A percentile compares a stretch with the other conserved stretches of the same genome.
phyloP scores from a whole-genome alignment of 2,888 invertebrate genomes.

The Caenorhabditis doughertyi region DNA sequence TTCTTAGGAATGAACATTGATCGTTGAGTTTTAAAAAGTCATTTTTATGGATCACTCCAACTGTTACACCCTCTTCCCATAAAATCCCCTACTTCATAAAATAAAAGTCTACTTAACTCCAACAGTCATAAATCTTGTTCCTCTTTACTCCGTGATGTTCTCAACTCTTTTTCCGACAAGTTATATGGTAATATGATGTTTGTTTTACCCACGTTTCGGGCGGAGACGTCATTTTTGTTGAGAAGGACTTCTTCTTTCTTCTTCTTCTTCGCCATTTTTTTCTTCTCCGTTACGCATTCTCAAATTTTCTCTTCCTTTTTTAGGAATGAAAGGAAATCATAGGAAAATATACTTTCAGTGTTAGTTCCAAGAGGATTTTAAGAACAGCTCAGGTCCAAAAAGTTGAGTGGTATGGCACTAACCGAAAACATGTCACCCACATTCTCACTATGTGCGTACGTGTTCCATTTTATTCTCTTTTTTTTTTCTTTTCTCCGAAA shows the following conservation, averaged over 20 bases:
- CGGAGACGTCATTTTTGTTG: constrained; percentile 42
- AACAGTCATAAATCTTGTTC: constrained; percentile 11
- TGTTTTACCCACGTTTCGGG: constrained; percentile 35
- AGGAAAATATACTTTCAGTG: neutral
- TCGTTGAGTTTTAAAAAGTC: neutral
- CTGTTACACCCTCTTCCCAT: neutral
- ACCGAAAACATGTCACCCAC: constrained; percentile 44
- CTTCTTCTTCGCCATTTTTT: constrained; percentile 15
- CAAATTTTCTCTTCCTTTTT: neutral
- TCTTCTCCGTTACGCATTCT: neutral
- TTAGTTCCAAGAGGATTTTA: neutral
- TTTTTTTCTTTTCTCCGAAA: neutral
- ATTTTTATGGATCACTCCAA: no score
- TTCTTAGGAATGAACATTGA: no score
- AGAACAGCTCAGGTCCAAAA: constrained; percentile 2
- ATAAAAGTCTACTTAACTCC: neutral
- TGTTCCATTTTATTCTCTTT: neutral
- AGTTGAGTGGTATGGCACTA: constrained; percentile 12
- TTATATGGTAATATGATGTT: constrained; percentile 55
- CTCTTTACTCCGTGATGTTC: neutral
- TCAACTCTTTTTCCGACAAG: neutral
- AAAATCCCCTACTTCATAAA: neutral
- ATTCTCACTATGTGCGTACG: constrained; percentile 1
- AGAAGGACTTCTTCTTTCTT: constrained; percentile 18
- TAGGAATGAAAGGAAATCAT: constrained; percentile 11